Evolutionary conservation across 35 echinoderm and acorn worm genomes (phyloP).

Genomic region (Ophiothrix spiculata): DNA sequence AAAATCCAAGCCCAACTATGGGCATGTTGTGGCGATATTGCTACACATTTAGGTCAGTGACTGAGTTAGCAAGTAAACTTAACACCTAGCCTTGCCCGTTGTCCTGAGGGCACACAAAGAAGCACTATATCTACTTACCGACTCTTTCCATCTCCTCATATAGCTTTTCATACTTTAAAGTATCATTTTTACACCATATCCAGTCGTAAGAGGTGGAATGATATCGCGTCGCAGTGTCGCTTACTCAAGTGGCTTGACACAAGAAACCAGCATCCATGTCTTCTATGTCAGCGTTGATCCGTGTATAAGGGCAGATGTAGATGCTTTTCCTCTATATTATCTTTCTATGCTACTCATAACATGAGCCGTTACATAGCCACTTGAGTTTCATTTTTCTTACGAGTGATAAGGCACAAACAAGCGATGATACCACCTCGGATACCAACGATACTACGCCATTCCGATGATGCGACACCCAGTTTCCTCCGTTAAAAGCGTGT

Average conservation of each 20-base stretch:
- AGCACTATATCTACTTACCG: constrained; percentile 3
- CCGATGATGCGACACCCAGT: background rate
- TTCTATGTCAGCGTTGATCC: background rate
- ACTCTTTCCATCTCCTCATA: background rate
- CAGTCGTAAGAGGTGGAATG: background rate
- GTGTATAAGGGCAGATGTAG: constrained; percentile 11
- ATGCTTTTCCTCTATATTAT: constrained; percentile 4
- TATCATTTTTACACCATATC: background rate
- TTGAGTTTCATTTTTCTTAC: constrained; percentile 10
- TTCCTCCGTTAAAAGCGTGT: constrained; percentile 11
- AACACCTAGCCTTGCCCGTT: background rate
- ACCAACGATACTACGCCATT: background rate
- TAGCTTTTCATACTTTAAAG: constrained; percentile 3
- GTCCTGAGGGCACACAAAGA: constrained; percentile 1
- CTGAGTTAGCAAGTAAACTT: background rate
- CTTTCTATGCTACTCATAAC: background rate
- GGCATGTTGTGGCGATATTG: background rate
- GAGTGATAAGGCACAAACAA: constrained; percentile 7
- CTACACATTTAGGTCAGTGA: constrained; percentile 11
- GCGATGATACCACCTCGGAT: constrained; percentile 8
- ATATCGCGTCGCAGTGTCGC: background rate
- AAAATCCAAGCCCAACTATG: background rate
- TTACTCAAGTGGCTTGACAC: constrained; percentile 10
- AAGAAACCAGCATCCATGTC: background rate
- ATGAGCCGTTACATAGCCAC: constrained; percentile 1